Conservation (phyloP, 1,140 invertebrate species). For the Andrena cerasifolii region DNA sequence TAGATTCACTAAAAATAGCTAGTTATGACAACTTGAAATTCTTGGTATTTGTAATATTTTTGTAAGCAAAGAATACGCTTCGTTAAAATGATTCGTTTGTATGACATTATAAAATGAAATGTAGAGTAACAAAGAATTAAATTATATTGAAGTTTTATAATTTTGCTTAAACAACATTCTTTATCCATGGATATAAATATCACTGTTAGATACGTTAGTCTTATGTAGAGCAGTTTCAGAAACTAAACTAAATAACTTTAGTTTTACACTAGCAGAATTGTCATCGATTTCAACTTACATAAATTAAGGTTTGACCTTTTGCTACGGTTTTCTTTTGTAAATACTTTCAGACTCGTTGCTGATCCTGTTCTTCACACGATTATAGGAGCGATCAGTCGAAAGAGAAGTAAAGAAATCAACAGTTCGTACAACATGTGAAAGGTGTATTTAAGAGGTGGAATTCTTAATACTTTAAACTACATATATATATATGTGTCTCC, state of each 20-base stretch:
- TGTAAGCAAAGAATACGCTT: constrained; percentile 10
- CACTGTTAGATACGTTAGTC: not conserved
- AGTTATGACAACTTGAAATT: not conserved
- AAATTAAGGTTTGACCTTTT: not conserved
- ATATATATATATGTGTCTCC: no score
- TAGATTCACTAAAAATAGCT: constrained; percentile 29
- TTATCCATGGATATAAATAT: constrained; percentile 25
- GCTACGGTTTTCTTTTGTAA: constrained; percentile 14
- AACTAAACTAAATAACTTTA: constrained; percentile 5
- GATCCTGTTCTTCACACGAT: constrained; percentile 6
- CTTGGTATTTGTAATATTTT: not conserved
- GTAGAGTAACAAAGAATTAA: not conserved
- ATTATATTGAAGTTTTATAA: not conserved
- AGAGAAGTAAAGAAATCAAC: not conserved
- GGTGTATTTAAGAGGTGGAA: not conserved
- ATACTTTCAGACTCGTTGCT: constrained; percentile 26
- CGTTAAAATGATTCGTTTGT: constrained; percentile 20
- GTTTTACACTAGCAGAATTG: not conserved
- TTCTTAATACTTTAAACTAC: constrained; percentile 6
- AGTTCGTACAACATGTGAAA: constrained; percentile 3
- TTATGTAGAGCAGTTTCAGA: constrained; percentile 1
- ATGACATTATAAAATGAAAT: constrained; percentile 5
- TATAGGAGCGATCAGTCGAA: constrained; percentile 1
- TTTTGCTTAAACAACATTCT: constrained; percentile 4
- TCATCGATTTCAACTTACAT: not conserved